phyloP scores from a whole-genome alignment of 2,113 vertebrate species.

The Alligator mississippiensis region DNA sequence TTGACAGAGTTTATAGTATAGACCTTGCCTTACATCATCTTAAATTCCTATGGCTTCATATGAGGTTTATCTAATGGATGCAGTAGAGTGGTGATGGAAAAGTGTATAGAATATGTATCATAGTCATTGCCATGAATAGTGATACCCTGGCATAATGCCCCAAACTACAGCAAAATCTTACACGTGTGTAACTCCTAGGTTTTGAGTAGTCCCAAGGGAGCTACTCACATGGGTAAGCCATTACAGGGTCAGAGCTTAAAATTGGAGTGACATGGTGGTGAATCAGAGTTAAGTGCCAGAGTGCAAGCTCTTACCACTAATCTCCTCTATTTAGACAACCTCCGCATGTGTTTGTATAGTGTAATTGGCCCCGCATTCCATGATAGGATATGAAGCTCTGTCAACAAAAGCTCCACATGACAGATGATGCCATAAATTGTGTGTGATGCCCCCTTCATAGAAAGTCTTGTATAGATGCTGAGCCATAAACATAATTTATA shows the following conservation, averaged over 20 bases:
- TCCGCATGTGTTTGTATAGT: neutral
- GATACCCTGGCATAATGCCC: neutral
- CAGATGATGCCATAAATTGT: neutral
- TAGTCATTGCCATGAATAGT: neutral
- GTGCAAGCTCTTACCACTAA: neutral
- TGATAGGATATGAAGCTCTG: neutral
- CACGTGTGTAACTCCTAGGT: neutral
- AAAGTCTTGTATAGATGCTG: neutral
- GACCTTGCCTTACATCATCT: slow-evolving; percentile 1
- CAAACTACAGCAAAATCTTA: neutral
- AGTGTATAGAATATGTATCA: neutral
- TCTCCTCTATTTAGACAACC: neutral
- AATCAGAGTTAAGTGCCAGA: neutral
- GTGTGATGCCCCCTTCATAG: neutral
- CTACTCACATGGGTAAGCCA: neutral
- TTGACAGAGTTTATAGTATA: neutral
- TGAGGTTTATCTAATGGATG: neutral
- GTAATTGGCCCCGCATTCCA: neutral
- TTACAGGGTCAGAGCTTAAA: neutral
- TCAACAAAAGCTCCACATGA: neutral
- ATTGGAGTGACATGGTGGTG: neutral
- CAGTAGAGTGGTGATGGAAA: neutral
- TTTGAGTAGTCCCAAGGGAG: neutral
- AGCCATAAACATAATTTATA: neutral
- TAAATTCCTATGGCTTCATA: neutral